Evolutionary conservation across 2,888 invertebrate genomes (phyloP).

Genomic region (Pseudanteris insignis): DNA sequence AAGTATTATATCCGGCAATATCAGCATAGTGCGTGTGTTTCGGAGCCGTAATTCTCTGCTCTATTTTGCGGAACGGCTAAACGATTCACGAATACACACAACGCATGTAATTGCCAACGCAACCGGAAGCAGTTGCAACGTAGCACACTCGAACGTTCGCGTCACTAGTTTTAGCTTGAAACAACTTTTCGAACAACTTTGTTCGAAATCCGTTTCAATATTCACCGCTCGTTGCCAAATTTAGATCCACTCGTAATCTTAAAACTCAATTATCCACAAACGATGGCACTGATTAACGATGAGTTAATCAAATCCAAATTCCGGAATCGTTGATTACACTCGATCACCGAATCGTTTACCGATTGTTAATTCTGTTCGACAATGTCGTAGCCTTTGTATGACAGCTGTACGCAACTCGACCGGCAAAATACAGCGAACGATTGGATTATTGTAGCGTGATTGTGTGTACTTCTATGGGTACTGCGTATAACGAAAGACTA

Average conservation of each 20-base stretch:
- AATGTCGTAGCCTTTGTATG: too few relatives aligned
- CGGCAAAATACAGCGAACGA: too few relatives aligned
- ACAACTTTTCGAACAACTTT: neutral
- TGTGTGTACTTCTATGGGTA: slow-evolving; percentile 30
- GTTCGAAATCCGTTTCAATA: too few relatives aligned
- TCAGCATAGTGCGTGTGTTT: slow-evolving; percentile 55
- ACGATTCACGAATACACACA: slow-evolving; percentile 37
- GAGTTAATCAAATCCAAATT: too few relatives aligned
- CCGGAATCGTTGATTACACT: neutral
- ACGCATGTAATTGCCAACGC: slow-evolving; percentile 40
- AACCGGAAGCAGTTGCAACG: slow-evolving; percentile 41
- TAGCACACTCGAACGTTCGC: slow-evolving; percentile 18
- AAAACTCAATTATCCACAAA: too few relatives aligned
- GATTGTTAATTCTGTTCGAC: too few relatives aligned
- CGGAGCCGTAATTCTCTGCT: slow-evolving; percentile 32
- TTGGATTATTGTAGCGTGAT: neutral
- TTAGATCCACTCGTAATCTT: too few relatives aligned
- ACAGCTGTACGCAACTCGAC: too few relatives aligned
- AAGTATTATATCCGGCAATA: slow-evolving; percentile 64
- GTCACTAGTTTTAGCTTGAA: slow-evolving; percentile 2
- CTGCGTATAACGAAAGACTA: slow-evolving; percentile 31
- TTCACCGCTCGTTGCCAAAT: too few relatives aligned
- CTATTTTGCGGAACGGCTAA: slow-evolving; percentile 37
- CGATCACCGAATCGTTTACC: neutral
- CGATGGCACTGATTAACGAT: too few relatives aligned